Base-by-base conservation (phyloP, 2,888 invertebrate species). In the Folsomia manolachei region DNA sequence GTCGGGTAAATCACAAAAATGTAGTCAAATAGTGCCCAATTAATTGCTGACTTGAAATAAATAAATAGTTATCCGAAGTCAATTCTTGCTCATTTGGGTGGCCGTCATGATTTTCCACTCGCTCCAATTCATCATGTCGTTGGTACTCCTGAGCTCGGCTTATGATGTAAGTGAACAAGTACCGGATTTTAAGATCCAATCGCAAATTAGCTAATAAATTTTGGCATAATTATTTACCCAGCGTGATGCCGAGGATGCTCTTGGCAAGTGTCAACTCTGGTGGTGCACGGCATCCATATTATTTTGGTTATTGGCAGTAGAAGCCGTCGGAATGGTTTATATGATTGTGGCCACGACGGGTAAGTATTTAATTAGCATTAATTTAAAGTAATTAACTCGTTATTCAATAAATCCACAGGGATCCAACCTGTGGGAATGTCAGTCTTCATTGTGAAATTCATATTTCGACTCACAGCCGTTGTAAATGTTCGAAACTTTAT, bases 181-280 rank as follows among this genome's bases (percentile, higher is more conserved):
- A n/a, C n/a, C n/a, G n/a, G n/a, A n/a, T n/a, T n/a, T n/a, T n/a
- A n/a, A n/a, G n/a, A n/a, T n/a, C 39, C 19, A 1, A 60, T 68
- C 61, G 21, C 23, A 1, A 53, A 56, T 60, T 21, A 27, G 25
- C 39, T 65, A 19, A n/a, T 39, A 24, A 56, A 52, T 65, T 7
- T 19, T 26, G 18, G 24, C n/a, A 19, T 63, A 25, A n/a, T 65
- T 65, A 27, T 53, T 11, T 23, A 53, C 14, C 1, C 51, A 77
- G 77, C 70, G 72, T 63, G 77, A 78, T 27, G 71, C 77, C 7
- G 78, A 78, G 62, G 75, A 76, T 52, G 78, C 78, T 24, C 66
- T 76, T 11, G 78, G 78, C n/a, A 78, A 78, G 60, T 78, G 78
- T 27, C 78, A 78, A 56, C 69, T 78, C 75, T 78, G 78, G 78